These are phyloP conservation scores for Chloebia gouldiae DNA, from an alignment of 2,113 vertebrate genomes.

Conservation along the genomic window DNA sequence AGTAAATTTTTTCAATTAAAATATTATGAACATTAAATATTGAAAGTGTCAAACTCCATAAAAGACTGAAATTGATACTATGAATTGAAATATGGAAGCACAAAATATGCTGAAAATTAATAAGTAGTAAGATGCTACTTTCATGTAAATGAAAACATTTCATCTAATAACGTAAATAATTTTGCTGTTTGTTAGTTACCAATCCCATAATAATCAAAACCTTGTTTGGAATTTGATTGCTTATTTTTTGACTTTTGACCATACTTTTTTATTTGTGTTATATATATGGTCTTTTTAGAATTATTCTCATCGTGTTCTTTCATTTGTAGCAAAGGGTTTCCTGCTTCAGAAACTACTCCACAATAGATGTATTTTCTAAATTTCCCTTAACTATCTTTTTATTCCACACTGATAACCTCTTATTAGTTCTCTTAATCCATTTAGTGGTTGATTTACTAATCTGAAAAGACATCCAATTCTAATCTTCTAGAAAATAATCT, in stretches of 20 bases:
- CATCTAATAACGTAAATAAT: neutral
- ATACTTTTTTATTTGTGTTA: neutral
- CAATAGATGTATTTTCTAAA: neutral
- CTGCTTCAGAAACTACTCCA: neutral
- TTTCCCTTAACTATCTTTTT: neutral
- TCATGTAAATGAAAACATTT: neutral
- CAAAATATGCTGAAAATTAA: neutral
- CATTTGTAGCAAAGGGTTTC: neutral
- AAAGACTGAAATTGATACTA: neutral
- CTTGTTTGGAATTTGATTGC: neutral
- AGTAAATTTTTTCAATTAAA: neutral
- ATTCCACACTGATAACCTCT: neutral
- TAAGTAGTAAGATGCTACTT: neutral
- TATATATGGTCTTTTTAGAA: neutral
- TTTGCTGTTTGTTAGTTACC: neutral
- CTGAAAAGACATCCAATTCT: neutral
- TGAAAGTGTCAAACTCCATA: neutral
- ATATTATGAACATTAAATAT: neutral
- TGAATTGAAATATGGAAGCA: neutral
- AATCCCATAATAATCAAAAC: neutral
- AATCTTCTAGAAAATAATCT: neutral
- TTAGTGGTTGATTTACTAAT: neutral
- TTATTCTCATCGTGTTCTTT: neutral
- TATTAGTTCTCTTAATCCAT: neutral
- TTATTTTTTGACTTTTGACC: neutral